Percentiles rank a stretch among this genome's conserved stretches.
Conservation (phyloP, 2,797 vertebrate species). For the Garrulus glandarius region DNA sequence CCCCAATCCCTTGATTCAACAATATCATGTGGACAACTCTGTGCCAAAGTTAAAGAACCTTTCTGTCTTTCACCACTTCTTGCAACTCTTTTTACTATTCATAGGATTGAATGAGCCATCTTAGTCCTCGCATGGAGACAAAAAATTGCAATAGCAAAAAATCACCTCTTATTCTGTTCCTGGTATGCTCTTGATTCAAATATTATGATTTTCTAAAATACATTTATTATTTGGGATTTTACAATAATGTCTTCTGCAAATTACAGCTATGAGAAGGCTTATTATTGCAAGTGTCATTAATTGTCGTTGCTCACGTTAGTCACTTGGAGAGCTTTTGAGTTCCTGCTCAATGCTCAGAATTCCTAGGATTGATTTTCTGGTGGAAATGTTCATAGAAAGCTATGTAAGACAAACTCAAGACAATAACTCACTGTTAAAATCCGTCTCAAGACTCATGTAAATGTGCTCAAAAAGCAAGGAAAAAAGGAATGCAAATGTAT, state of each 20-base stretch:
- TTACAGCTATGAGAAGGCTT: neutral
- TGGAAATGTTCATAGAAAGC: neutral
- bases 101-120: neutral
- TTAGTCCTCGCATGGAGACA: neutral
- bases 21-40: neutral
- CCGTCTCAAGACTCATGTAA: neutral
- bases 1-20: neutral
- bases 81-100: neutral
- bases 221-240: neutral
- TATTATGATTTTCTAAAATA: neutral
- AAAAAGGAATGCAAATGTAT: constrained; percentile 1
- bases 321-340: neutral
- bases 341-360: neutral
- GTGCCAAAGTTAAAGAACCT: neutral
- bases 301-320: neutral
- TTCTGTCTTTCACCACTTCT: neutral
- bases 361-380: neutral
- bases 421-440: neutral
- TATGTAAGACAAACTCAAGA: neutral
- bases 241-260: neutral
- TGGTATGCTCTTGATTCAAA: neutral
- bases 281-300: neutral
- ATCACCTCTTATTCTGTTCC: neutral
- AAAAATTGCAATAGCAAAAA: neutral
- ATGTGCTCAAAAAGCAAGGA: neutral